Base-by-base conservation (phyloP, 2,888 invertebrate species). In the Heliothis peltigera region DNA sequence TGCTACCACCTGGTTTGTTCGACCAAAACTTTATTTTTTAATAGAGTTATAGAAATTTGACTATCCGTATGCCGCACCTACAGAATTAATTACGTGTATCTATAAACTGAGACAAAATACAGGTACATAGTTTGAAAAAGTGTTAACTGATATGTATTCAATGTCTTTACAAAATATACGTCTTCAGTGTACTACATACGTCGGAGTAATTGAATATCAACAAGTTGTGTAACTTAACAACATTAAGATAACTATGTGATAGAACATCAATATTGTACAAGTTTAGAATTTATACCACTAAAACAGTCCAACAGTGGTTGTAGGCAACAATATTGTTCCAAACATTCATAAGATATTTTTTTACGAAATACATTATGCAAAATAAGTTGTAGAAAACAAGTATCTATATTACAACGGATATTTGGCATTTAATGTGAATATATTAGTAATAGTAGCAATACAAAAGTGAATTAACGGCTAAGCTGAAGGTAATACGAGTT, bases 281-380 rank as follows among this genome's bases (percentile, higher is more conserved):
- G 43, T 60, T 70, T 70, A 78, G 57, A 70, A 64, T 81, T 52
- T 67, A 55, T 63, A 58, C 61, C 47, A 44, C 51, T 68, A 66
- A 71, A 79, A 78, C 55, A 71, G 62, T 76, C 68, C 80, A 81
- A 81, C 59, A 81, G 51, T 70, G 69, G 68, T 63, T 63, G 63
- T 72, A 81, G 72, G 68, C 72, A 79, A 76, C 57, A 81, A 77
- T 77, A 79, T 79, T 68, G 66, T 66, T 82, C 70, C 80, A 76
- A 81, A 82, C 61, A 70, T 82, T 79, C 80, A 82, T 79, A 79
- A 82, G 80, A 73, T n/a, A n/a, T 54, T 70, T 72, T 56, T 48
- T 66, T 64, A 70, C 61, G 57, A 69, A 70, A 69, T 58, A 62
- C 55, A 65, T 55, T 49, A 79, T 59, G 79, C 75, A 71, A 78